Evolutionary conservation across 2,113 vertebrate species (phyloP), one percentile per base, ranked within the genome.

Genomic region (Tupaia tana): DNA sequence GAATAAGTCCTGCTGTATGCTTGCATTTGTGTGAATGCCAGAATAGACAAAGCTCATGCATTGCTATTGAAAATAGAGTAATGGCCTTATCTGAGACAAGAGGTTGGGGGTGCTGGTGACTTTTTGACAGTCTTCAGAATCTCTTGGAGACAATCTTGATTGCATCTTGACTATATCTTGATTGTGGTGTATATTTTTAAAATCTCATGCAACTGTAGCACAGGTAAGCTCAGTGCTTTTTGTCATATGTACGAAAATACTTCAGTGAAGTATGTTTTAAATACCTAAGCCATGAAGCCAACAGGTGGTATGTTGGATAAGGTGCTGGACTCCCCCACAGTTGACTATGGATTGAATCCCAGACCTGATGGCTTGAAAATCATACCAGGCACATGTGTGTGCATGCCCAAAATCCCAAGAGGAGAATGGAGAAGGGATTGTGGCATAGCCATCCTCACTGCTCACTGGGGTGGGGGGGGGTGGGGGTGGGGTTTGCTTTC

Each of bases 211-310:
- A 95, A 31, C 22, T 82, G 8, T 11, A 69, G 16, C 31, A 63
- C 19, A 73, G 25, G 67, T 80, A 43, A 75, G 85, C 2, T 54
- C 27, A 24, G 27, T 87, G 31, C 14, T 66, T 79, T 85, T 89
- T 34, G 34, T 61, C 79, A 43, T 16, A 74, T 6, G 1, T 31
- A 52, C 31, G 74, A 66, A 89, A 74, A 16, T 6, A 7, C 25
- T 77, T 20, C 56, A 87, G 25, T 29, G 7, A 86, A 70, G 56
- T 11, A 70, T 56, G 83, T 94, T 78, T 61, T 91, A 92, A 96
- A 80, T 67, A 75, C 25, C 43, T 75, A 24, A 78, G 7, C 43
- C 43, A 43, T 43, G 43, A 43, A 43, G 43, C 43, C 43, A 43
- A 43, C 6, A 43, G 43, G 43, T 43, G 43, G 43, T 43, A 43